Evolutionary conservation across 2,797 vertebrate species (phyloP), one percentile per base, ranked within the genome.

Genomic region (Leptatherina wallacei): DNA sequence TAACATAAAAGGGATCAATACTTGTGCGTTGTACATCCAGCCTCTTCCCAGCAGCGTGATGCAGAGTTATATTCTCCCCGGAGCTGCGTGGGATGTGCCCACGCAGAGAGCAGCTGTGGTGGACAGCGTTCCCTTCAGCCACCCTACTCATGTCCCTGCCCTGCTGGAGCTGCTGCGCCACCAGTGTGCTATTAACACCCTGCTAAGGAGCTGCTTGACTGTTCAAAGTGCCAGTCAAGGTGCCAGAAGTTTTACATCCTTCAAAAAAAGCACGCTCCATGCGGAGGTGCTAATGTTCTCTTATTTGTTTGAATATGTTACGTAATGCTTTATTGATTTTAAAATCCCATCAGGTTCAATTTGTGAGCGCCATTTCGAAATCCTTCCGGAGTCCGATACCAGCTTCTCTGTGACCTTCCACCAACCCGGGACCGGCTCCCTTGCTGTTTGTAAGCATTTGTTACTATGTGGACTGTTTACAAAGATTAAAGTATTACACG

Each of bases 331-430:
- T 55, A 54, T 38, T 69, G 14, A 52, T 27, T 27, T 75, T 9
- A 65, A 9, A 9, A 47, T 72, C 61, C 9, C 30, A 0, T 7
- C 36, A 95, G 95, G 82, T 80, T 71, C 70, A 6, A 80, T 64
- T n/a, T 83, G 80, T 66, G 83, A 92, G 60, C 86, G 93, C 72
- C 89, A 92, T 80, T 96, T 95, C n/a, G 96, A 97, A 88, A 90
- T 97, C 64, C 79, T 88, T n/a, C 94, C 94, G 2, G 87, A 95
- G 82, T 93, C 85, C 9, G 92, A 88, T 44, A 92, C 77, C 74
- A 94, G 94, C 83, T 92, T 97, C 67, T 95, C 91, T 35, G 91
- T 96, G 75, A 95, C 94, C 49, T 97, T 96, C 86, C 85, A 80
- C 35, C 92, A 88, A 30, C 93, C 94, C 0, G 27, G 78, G 36